Base-by-base conservation (phyloP, 2,888 invertebrate species). In the Caenorhabditis afra region DNA sequence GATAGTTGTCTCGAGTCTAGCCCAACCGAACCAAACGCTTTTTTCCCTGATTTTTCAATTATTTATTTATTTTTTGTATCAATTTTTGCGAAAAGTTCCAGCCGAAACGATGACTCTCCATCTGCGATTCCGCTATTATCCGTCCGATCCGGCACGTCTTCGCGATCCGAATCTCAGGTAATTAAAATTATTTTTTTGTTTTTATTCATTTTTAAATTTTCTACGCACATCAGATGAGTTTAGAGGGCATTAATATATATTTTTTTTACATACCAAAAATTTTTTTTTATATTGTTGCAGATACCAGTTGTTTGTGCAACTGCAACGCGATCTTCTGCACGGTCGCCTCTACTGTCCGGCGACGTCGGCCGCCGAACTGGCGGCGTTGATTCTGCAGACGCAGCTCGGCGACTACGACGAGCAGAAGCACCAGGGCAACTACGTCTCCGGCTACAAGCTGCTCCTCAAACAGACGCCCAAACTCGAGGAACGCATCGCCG, bases 121-220 rank as follows among this genome's bases (percentile, higher is more conserved):
- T 92, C 96, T 98, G 91, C 95, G 97, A 81, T 95, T 97, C 82
- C 97, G 97, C 92, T 98, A 96, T 92, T 98, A 98, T 91, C 97
- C 98, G 16, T 95, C 95, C 71, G 96, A 97, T 92, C 97, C 97
- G 16, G 93, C 95, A 91, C 93, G 95, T 66, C 92, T 98, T 83
- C 95, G 95, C 91, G 97, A 97, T 91, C 95, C 97, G 91, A 94
- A 96, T 81, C 96, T 97, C 82, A 93, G 96, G 92, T 92, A 29
- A 29, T 29, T 29, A 14, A 23, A 14, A 52, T 29, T 29, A 50
- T 0, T 53, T 23, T n/a, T 29, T 18, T 11, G 44, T 35, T 41
- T 18, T 18, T 10, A 39, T n/a, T 47, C 10, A 16, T 29, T 29
- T 29, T 29, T 3, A 29, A 29, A 22, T 16, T 44, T 44, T 44